Percentiles rank a stretch among this genome's conserved stretches.
These are phyloP conservation scores for Vireo altiloquus DNA, from an alignment of 2,113 vertebrate species.

Conservation along the genomic window DNA sequence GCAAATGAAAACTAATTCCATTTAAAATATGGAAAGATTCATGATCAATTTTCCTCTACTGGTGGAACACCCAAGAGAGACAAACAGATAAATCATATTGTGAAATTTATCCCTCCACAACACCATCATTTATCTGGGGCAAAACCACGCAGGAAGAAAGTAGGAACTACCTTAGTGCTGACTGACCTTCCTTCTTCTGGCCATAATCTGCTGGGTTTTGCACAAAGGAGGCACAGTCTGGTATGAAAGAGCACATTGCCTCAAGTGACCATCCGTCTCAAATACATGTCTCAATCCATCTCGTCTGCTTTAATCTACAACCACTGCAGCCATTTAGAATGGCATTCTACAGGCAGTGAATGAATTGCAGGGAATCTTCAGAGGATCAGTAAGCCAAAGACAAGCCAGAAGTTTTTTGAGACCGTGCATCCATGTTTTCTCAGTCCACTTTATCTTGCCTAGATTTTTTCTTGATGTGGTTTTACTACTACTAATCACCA, in stretches of 20 bases:
- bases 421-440: neutral
- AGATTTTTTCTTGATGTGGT: neutral
- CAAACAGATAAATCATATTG: neutral
- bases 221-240: neutral
- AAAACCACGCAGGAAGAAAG: neutral
- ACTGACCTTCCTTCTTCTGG: neutral
- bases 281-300: neutral
- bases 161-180: neutral
- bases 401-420: neutral
- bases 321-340: neutral
- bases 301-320: neutral
- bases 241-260: neutral
- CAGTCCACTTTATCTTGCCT: neutral
- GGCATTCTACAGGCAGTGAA: neutral
- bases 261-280: neutral
- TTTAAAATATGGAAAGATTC: neutral
- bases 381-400: neutral
- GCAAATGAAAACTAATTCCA: neutral
- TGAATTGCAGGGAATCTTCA: neutral
- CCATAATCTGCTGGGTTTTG: neutral
- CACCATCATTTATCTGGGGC: neutral
- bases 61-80: neutral
- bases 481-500: neutral
- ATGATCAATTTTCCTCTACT: neutral
- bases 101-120: neutral